phyloP scores from a whole-genome alignment of 2,797 vertebrate species.

The Pyrocephalus nanus region DNA sequence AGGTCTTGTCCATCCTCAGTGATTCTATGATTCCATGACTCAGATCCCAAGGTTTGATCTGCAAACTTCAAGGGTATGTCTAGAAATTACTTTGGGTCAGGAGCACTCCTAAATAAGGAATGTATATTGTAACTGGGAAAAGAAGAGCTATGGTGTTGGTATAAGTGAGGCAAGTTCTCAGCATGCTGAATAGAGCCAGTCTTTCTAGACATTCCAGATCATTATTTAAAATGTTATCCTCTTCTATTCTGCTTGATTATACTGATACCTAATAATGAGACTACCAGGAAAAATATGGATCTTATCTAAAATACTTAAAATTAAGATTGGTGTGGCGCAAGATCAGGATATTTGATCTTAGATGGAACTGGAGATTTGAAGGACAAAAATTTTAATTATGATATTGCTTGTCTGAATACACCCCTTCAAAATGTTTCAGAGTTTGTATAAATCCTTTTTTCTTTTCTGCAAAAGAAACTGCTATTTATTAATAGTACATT shows the following conservation, averaged over 20 bases:
- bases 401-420: not conserved
- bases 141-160: not conserved
- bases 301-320: not conserved
- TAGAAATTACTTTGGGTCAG: not conserved
- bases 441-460: not conserved
- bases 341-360: not conserved
- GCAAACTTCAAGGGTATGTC: not conserved
- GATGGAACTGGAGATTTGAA: not conserved
- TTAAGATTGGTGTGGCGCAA: not conserved
- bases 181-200: not conserved
- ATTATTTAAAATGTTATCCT: not conserved
- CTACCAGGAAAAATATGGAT: not conserved
- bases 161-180: not conserved
- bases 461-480: not conserved
- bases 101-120: not conserved
- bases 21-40: not conserved
- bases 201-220: not conserved
- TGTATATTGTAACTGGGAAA: not conserved
- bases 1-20: not conserved
- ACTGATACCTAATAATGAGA: not conserved
- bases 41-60: not conserved
- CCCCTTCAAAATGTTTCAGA: not conserved
- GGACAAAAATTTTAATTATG: not conserved
- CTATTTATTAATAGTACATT: not conserved
- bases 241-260: not conserved